Percentiles rank a stretch among this genome's conserved stretches.
phyloP scores from a whole-genome alignment of 2,113 vertebrate genomes.

The Tragulus kanchil region DNA sequence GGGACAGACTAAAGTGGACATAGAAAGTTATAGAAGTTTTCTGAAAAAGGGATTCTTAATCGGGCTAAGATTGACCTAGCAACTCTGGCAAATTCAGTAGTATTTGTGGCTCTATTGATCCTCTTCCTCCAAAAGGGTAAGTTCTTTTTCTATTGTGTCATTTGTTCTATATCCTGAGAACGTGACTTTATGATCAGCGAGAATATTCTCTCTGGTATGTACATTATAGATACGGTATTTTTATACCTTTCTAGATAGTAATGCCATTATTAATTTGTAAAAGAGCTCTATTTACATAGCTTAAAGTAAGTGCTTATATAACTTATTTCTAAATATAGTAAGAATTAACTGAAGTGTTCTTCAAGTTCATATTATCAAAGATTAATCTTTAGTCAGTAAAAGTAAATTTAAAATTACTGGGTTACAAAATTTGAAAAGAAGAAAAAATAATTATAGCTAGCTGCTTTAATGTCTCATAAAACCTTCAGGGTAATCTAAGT shows the following conservation, averaged over 20 bases:
- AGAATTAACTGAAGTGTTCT: not conserved
- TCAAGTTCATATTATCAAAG: not conserved
- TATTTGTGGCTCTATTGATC: not conserved
- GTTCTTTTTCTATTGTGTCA: not conserved
- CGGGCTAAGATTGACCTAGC: not conserved
- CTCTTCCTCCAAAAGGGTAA: not conserved
- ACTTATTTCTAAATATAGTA: not conserved
- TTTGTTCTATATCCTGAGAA: not conserved
- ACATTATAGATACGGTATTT: not conserved
- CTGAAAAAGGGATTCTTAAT: not conserved
- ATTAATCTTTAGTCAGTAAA: not conserved
- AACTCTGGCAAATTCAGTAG: not conserved
- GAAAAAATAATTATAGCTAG: not conserved
- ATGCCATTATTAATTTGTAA: not conserved
- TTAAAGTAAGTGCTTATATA: not conserved
- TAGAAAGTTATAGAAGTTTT: not conserved
- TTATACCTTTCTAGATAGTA: not conserved
- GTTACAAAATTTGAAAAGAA: not conserved
- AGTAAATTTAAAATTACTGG: not conserved
- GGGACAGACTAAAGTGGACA: not conserved
- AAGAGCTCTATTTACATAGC: not conserved
- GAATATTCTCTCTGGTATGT: not conserved
- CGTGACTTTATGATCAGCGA: not conserved
- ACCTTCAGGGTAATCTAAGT: not conserved
- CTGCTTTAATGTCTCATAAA: not conserved